phyloP scores from a whole-genome alignment of 2,888 invertebrate genomes.

The Sarcophaga carnaria region DNA sequence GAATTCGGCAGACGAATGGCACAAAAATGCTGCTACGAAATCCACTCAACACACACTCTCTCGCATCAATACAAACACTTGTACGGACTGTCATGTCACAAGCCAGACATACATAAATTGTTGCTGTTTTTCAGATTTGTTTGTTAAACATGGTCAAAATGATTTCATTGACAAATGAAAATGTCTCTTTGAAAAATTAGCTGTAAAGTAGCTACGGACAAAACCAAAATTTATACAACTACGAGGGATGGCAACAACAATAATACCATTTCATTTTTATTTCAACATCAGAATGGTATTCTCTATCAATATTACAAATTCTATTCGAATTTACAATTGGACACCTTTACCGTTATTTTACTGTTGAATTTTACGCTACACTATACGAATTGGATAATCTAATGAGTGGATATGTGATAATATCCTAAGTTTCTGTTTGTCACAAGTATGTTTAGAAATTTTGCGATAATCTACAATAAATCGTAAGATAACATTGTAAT shows the following conservation, averaged over 20 bases:
- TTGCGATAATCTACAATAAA: no score
- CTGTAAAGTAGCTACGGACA: conserved; percentile 72
- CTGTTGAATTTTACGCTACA: no score
- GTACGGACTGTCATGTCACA: not conserved
- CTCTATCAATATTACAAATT: no score
- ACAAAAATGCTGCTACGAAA: conserved; percentile 39
- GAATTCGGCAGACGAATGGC: conserved; percentile 59
- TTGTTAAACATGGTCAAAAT: conserved; percentile 72
- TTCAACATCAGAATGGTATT: no score
- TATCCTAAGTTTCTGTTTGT: no score
- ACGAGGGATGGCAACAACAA: not conserved
- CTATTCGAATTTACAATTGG: no score
- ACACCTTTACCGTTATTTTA: no score
- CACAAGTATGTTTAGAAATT: no score
- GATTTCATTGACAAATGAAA: conserved; percentile 77
- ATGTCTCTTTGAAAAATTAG: conserved; percentile 78
- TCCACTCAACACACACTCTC: not conserved
- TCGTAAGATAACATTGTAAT: no score
- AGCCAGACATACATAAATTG: not conserved
- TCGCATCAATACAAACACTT: conserved; percentile 14
- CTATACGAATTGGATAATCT: no score
- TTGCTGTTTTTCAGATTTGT: not conserved
- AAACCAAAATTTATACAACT: not conserved
- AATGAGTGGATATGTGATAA: no score
- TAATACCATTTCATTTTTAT: no score